Evolutionary conservation across 2,888 invertebrate genomes (phyloP).

Genomic region (Conomelus anceps): DNA sequence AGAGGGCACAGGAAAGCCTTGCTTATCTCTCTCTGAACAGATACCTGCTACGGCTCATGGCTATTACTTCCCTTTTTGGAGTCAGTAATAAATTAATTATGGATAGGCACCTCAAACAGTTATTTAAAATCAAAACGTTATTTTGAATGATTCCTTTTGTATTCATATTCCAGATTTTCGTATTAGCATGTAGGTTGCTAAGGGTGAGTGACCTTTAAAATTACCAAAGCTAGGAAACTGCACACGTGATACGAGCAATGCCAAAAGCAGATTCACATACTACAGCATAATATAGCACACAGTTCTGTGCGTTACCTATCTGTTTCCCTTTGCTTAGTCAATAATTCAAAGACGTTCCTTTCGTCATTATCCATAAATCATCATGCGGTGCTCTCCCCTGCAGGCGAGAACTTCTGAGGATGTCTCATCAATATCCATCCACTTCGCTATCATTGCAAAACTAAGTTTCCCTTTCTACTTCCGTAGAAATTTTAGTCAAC

Average conservation of each 20-base stretch:
- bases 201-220: neutral
- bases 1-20: no score
- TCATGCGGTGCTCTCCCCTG: neutral
- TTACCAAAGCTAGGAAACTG: neutral
- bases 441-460: neutral
- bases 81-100: no score
- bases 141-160: no score
- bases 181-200: neutral
- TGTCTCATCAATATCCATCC: neutral
- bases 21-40: no score
- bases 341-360: neutral
- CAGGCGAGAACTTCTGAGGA: neutral
- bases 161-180: neutral
- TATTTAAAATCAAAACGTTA: no score
- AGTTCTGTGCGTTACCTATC: neutral
- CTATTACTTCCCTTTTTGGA: no score
- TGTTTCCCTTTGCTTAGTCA: neutral
- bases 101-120: no score
- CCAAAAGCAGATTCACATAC: neutral
- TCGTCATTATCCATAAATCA: neutral
- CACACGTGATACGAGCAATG: neutral
- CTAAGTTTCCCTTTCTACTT: neutral
- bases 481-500: no score
- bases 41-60: no score
- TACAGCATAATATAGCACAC: neutral